Evolutionary conservation across 2,888 invertebrate genomes (phyloP).

Genomic region (Dichetophora obliterata): DNA sequence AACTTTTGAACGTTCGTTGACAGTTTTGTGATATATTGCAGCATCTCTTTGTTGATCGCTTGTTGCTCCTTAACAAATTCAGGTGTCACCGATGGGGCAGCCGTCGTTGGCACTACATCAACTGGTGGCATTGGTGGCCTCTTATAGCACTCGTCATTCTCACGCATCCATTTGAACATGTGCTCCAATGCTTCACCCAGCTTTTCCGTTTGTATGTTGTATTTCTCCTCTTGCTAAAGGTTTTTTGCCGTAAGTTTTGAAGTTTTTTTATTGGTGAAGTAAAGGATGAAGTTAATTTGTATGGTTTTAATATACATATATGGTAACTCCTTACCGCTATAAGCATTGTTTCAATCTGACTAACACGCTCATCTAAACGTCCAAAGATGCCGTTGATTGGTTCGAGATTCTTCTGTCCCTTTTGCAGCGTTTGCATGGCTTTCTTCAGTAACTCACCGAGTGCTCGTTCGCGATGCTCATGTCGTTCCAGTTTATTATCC

Average conservation of each 20-base stretch:
- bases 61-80: slow-evolving; percentile 59
- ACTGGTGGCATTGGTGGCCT: slow-evolving; percentile 54
- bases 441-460: slow-evolving; percentile 85
- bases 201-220: slow-evolving; percentile 65
- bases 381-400: slow-evolving; percentile 78
- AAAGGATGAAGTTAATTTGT: too few species aligned
- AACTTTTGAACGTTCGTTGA: slow-evolving; percentile 58
- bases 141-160: slow-evolving; percentile 67
- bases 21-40: slow-evolving; percentile 59
- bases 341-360: slow-evolving; percentile 82
- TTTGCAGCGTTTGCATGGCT: slow-evolving; percentile 78
- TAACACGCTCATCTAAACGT: slow-evolving; percentile 81
- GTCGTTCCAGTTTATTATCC: slow-evolving; percentile 86
- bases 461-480: slow-evolving; percentile 84
- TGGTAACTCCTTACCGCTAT: slow-evolving; percentile 73
- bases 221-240: slow-evolving; percentile 68
- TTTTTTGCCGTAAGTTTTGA: not conserved
- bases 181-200: slow-evolving; percentile 64
- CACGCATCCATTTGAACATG: slow-evolving; percentile 68
- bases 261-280: not conserved
- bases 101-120: slow-evolving; percentile 39
- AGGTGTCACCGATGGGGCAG: slow-evolving; percentile 48
- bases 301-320: too few species aligned
- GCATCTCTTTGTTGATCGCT: slow-evolving; percentile 58
- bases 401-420: slow-evolving; percentile 79